A percentile compares a stretch with the other conserved stretches of the same genome.
Evolutionary conservation across 1,140 invertebrate genomes (phyloP).

Genomic region (Drosophila biarmipes): DNA sequence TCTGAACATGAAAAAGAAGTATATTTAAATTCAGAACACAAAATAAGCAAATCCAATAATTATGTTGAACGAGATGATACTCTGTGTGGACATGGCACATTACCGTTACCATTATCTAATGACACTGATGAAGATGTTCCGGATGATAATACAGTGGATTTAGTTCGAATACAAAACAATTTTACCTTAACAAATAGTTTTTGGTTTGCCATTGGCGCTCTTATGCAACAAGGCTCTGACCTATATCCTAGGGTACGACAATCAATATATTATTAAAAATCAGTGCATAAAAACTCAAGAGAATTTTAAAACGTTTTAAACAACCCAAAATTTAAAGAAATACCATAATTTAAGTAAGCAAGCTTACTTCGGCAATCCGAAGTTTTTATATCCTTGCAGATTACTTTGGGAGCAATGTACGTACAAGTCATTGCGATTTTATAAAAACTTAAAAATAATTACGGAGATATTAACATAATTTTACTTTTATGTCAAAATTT

Average conservation of each 20-base stretch:
- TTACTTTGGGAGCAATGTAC: too few species aligned
- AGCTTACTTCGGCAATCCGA: too few species aligned
- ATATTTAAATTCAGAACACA: constrained; percentile 14
- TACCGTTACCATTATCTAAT: constrained; percentile 3
- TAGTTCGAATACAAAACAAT: constrained; percentile 88
- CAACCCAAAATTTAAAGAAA: neutral
- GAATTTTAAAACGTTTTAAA: too few species aligned
- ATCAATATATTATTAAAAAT: neutral
- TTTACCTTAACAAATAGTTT: constrained; percentile 91
- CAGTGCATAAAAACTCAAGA: neutral
- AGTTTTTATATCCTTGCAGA: too few species aligned
- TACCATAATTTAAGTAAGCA: too few species aligned
- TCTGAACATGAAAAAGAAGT: constrained; percentile 13
- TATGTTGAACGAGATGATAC: constrained; percentile 8
- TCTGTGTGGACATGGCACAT: neutral
- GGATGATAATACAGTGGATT: constrained; percentile 83
- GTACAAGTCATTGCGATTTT: too few species aligned
- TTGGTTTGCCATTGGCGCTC: constrained; percentile 96
- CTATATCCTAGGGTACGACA: constrained; percentile 90
- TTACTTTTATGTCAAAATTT: too few species aligned
- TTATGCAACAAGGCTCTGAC: constrained; percentile 97
- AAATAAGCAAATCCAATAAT: constrained; percentile 4
- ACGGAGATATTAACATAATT: too few species aligned
- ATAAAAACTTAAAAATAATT: too few species aligned
- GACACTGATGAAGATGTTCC: constrained; percentile 35